A percentile compares a stretch with the other conserved stretches of the same genome.
Evolutionary conservation across 2,113 vertebrate species (phyloP).

Genomic region (Odocoileus hemionus): DNA sequence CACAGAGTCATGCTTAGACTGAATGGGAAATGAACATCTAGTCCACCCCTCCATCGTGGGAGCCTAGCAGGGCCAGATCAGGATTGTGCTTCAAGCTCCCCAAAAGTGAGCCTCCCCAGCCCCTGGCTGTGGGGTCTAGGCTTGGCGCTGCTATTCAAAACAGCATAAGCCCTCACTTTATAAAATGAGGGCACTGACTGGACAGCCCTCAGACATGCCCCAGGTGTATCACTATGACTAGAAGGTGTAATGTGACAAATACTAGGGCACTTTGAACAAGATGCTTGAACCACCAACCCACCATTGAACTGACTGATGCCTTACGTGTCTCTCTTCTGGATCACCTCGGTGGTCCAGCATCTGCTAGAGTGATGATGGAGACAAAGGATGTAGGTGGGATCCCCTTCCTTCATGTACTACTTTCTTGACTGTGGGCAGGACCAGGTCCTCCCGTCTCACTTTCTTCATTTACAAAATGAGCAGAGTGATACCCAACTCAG

Average conservation of each 20-base stretch:
- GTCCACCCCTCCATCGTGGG: not conserved
- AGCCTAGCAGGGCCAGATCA: not conserved
- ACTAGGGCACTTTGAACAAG: not conserved
- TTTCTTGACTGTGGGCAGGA: not conserved
- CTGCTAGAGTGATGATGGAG: not conserved
- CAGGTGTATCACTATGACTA: not conserved
- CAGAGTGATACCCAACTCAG: not conserved
- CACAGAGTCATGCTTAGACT: not conserved
- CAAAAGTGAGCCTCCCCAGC: not conserved
- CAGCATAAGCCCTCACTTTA: not conserved
- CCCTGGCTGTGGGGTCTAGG: not conserved
- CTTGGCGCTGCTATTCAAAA: not conserved
- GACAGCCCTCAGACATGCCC: not conserved
- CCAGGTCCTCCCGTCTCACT: not conserved
- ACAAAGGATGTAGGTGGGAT: no score
- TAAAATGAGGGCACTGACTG: not conserved
- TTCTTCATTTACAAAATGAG: not conserved
- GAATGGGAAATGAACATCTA: not conserved
- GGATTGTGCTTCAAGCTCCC: not conserved
- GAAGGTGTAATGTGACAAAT: not conserved
- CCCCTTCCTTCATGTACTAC: not conserved
- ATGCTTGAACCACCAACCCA: not conserved
- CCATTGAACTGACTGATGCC: not conserved
- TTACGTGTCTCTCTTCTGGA: not conserved
- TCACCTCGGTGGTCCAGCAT: not conserved